phyloP scores from a whole-genome alignment of 2,888 invertebrate species.

The Camptogramma bilineatum region DNA sequence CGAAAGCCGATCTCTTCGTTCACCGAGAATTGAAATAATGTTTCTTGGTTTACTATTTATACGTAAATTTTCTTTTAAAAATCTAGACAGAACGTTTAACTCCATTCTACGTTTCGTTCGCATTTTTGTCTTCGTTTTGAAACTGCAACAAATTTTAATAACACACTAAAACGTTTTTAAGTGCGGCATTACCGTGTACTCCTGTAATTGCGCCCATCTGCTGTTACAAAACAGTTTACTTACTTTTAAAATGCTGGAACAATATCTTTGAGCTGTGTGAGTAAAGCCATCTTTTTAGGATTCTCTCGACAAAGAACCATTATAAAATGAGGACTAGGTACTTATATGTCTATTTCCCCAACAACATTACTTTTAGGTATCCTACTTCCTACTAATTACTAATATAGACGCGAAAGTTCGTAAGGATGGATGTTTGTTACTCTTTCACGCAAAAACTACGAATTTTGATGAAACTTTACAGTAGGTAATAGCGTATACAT shows the following conservation, averaged over 20 bases:
- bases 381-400: no score
- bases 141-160: constrained; percentile 53
- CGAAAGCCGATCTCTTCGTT: constrained; percentile 22
- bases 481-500: no score
- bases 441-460: no score
- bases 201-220: constrained; percentile 68
- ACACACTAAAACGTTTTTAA: constrained; percentile 73
- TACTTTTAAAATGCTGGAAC: constrained; percentile 17
- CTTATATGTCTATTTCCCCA: not conserved
- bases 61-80: constrained; percentile 15
- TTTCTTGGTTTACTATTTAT: not conserved
- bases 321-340: not conserved
- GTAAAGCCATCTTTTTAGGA: not conserved
- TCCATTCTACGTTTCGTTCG: constrained; percentile 22
- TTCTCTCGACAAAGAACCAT: not conserved
- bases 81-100: constrained; percentile 14
- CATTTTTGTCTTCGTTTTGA: constrained; percentile 43
- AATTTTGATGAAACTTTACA: no score
- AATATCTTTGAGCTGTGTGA: constrained; percentile 8
- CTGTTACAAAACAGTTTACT: constrained; percentile 52
- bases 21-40: constrained; percentile 13
- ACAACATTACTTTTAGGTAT: not conserved
- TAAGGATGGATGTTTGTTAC: no score
- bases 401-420: not conserved
- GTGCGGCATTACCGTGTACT: constrained; percentile 57